phyloP scores from a whole-genome alignment of 2,113 vertebrate genomes.

The Gymnocephalus cernua region DNA sequence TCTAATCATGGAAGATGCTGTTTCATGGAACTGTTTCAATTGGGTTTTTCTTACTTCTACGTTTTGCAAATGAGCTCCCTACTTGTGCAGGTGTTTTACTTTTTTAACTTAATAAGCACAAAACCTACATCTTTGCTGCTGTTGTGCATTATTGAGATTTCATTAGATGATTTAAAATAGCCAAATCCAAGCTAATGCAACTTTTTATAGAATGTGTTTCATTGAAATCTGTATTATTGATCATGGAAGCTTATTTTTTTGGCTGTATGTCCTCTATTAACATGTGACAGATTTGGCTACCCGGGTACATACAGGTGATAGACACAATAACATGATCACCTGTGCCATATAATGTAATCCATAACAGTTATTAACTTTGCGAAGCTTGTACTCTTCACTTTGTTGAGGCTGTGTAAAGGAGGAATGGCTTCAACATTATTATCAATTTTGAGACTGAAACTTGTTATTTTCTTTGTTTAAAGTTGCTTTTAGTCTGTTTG shows the following conservation, averaged over 20 bases:
- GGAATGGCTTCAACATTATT: too few relatives aligned
- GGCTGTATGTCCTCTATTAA: too few relatives aligned
- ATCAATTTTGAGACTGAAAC: too few relatives aligned
- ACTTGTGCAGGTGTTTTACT: neutral
- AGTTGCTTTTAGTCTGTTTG: too few relatives aligned
- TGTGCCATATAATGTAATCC: neutral
- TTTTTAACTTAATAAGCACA: neutral
- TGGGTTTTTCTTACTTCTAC: neutral
- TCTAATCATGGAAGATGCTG: neutral
- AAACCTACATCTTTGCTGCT: neutral
- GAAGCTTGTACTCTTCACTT: too few relatives aligned
- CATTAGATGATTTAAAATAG: neutral
- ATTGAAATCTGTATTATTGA: neutral
- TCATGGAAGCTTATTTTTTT: too few relatives aligned
- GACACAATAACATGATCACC: neutral
- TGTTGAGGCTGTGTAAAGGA: too few relatives aligned
- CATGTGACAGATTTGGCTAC: neutral
- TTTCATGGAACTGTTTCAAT: neutral
- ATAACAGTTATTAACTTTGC: neutral
- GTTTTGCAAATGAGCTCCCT: neutral
- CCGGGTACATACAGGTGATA: neutral
- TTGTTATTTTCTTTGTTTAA: too few relatives aligned
- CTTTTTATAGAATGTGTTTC: neutral
- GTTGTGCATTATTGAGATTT: neutral
- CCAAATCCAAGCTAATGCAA: too few relatives aligned